A percentile compares a stretch with the other conserved stretches of the same genome.
These are phyloP conservation scores for Rhabdomys pumilio DNA, from an alignment of 2,797 vertebrate species.

Conservation along the genomic window DNA sequence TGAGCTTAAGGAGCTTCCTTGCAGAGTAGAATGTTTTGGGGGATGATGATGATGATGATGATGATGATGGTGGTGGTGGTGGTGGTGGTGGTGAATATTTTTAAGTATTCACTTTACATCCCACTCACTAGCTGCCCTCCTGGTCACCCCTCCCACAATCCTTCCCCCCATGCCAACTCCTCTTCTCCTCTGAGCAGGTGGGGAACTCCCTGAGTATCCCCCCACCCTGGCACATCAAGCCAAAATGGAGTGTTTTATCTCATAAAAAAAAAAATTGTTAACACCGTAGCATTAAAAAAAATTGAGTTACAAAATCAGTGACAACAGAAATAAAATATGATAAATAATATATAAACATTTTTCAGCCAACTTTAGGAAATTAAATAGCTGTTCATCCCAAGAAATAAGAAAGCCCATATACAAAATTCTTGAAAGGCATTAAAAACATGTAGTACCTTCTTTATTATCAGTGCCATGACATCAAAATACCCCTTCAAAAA, in stretches of 20 bases:
- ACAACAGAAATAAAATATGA: slow-evolving; percentile 4
- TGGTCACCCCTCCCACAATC: not conserved
- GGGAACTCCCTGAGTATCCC: no score
- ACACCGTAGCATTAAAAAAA: not conserved
- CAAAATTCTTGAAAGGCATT: not conserved
- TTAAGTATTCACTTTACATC: not conserved
- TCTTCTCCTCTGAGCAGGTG: no score
- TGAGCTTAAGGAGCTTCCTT: not conserved
- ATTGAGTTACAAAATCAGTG: not conserved
- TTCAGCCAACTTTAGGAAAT: not conserved
- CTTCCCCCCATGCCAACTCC: no score
- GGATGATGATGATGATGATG: no score
- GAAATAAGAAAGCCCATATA: not conserved
- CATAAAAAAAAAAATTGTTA: not conserved
- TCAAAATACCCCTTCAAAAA: not conserved
- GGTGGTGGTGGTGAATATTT: not conserved
- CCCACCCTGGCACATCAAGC: not conserved
- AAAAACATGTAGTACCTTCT: not conserved
- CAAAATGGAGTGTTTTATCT: not conserved
- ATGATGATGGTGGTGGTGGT: no score
- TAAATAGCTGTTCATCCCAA: not conserved
- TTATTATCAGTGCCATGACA: not conserved
- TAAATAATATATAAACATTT: slow-evolving; percentile 15
- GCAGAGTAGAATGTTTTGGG: not conserved
- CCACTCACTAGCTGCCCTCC: not conserved